Conservation (phyloP, 92 coral and sea anemone genomes). For the Galaxea fascicularis region DNA sequence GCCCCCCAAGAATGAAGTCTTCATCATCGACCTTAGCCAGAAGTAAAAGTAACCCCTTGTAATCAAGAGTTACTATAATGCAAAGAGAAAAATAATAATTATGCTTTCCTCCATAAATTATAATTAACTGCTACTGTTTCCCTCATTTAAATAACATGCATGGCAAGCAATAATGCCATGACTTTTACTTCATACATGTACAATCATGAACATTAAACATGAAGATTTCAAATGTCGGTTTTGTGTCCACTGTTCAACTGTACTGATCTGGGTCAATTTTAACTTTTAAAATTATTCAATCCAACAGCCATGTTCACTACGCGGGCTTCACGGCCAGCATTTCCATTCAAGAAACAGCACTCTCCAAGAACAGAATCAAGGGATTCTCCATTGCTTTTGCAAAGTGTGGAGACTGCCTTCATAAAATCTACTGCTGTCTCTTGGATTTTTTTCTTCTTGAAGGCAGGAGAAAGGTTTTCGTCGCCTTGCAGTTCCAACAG, state of each 20-base stretch:
- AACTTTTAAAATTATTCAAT: neutral
- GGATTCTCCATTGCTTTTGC: constrained; percentile 5
- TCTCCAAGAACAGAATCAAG: neutral
- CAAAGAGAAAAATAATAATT: neutral
- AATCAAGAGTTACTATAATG: constrained; percentile 14
- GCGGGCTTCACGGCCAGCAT: neutral
- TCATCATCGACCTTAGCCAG: constrained; percentile 20
- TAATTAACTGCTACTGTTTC: too few relatives aligned
- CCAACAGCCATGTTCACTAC: neutral
- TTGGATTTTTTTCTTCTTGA: neutral
- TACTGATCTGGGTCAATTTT: neutral
- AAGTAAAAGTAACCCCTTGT: constrained; percentile 2
- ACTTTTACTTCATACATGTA: neutral
- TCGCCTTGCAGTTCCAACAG: neutral
- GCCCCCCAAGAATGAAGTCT: constrained; percentile 16
- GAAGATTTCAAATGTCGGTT: neutral
- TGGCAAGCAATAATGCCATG: neutral
- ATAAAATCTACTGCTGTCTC: neutral
- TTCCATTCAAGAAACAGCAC: neutral
- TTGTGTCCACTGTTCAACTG: neutral
- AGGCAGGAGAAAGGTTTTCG: constrained; percentile 1
- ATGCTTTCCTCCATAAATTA: too few relatives aligned
- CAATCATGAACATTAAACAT: neutral
- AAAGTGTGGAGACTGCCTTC: neutral
- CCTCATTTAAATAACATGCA: too few relatives aligned